Conservation (phyloP, 2,797 vertebrate genomes). For the Darevskia nairensis region DNA sequence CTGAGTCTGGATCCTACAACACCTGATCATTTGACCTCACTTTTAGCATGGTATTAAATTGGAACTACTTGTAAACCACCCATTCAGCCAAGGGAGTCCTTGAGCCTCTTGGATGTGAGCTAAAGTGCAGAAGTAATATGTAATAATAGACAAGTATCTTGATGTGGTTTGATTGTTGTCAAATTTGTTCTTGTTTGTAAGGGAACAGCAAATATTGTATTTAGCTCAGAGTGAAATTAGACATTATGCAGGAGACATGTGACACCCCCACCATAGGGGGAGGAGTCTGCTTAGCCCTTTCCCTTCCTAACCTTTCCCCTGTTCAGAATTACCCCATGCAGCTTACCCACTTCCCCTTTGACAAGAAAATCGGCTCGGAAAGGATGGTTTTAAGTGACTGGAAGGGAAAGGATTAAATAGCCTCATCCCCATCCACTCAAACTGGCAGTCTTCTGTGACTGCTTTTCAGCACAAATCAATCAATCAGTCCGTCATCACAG, state of each 20-base stretch:
- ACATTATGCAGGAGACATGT: not conserved
- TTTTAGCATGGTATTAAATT: constrained; percentile 88
- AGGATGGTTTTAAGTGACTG: not conserved
- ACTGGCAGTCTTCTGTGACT: not conserved
- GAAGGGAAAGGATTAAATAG: not conserved
- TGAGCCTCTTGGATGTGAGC: not conserved
- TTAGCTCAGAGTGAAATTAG: not conserved
- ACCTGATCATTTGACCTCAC: constrained; percentile 89
- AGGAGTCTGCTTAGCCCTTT: not conserved
- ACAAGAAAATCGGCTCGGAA: not conserved
- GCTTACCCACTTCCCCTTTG: no score
- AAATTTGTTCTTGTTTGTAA: not conserved
- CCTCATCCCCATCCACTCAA: not conserved
- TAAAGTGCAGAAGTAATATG: not conserved
- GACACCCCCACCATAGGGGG: no score
- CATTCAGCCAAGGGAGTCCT: not conserved
- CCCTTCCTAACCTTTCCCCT: not conserved
- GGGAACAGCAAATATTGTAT: not conserved
- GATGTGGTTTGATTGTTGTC: not conserved
- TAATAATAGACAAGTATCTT: not conserved
- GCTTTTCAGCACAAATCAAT: not conserved
- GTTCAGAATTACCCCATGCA: not conserved
- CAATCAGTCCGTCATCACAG: no score
- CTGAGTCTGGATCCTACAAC: constrained; percentile 94
- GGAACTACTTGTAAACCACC: not conserved